A percentile compares a stretch with the other conserved stretches of the same genome.
phyloP scores from a whole-genome alignment of 2,113 vertebrate species.

The Anhinga anhinga region DNA sequence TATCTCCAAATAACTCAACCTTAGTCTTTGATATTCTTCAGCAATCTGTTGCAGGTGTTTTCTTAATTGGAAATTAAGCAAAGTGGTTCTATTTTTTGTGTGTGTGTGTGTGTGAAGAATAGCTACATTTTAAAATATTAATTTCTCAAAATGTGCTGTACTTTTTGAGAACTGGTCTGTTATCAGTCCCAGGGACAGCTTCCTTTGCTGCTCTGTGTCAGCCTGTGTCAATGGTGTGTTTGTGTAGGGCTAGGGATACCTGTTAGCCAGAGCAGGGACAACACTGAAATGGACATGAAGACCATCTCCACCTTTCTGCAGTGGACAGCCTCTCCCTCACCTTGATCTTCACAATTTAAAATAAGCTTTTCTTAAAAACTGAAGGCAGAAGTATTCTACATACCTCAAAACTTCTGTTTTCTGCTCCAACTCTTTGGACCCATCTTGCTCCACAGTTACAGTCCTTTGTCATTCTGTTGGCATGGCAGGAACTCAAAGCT shows the following conservation, averaged over 20 bases:
- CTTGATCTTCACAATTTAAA: neutral
- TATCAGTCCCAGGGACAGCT: neutral
- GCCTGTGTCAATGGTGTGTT: neutral
- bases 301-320: neutral
- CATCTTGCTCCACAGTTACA: neutral
- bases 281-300: neutral
- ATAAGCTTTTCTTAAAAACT: neutral
- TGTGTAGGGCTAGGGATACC: neutral
- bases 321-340: neutral
- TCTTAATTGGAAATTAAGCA: neutral
- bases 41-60: neutral
- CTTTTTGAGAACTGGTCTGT: accelerated
- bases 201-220: neutral
- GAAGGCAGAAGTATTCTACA: neutral
- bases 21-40: neutral
- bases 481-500: neutral
- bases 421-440: neutral
- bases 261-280: neutral
- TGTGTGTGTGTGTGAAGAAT: neutral
- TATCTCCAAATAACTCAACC: neutral
- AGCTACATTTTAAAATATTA: neutral
- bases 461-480: neutral
- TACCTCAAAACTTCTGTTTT: neutral
- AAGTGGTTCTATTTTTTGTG: neutral
- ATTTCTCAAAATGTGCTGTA: neutral